Conservation (phyloP, 2,888 invertebrate genomes). For the Euzetes globulus region DNA sequence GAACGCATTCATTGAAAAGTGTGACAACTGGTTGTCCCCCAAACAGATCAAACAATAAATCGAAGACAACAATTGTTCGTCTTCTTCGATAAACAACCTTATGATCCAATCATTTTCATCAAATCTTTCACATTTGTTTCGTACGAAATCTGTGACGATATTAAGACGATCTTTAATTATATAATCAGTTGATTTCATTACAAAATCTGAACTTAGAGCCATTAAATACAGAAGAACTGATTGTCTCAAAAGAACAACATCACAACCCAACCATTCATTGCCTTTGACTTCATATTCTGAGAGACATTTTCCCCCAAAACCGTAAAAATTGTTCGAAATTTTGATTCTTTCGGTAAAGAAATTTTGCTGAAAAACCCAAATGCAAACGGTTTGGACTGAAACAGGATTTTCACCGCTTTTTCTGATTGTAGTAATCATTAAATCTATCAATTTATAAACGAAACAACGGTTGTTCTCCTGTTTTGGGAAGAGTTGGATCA, state of each 20-base stretch:
- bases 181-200: not conserved
- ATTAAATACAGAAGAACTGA: not conserved
- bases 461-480: slow-evolving; percentile 2
- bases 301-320: slow-evolving; percentile 9
- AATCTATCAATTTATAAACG: not conserved
- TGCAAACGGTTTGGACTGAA: not conserved
- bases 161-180: not conserved
- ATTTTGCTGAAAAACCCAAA: too few species aligned
- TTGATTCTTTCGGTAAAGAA: not conserved
- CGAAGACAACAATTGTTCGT: not conserved
- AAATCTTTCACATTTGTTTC: not conserved
- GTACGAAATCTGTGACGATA: not conserved
- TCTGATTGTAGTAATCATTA: not conserved
- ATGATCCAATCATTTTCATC: slow-evolving; percentile 13
- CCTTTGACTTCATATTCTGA: not conserved
- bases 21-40: not conserved
- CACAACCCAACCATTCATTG: not conserved
- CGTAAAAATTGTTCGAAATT: not conserved
- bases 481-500: not conserved
- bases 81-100: slow-evolving; percentile 20
- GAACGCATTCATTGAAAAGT: not conserved
- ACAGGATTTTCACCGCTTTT: not conserved
- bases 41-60: not conserved
- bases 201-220: not conserved
- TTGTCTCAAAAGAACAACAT: not conserved